Evolutionary conservation across 1,140 invertebrate species (phyloP).

Genomic region (Scaptomyza montana): DNA sequence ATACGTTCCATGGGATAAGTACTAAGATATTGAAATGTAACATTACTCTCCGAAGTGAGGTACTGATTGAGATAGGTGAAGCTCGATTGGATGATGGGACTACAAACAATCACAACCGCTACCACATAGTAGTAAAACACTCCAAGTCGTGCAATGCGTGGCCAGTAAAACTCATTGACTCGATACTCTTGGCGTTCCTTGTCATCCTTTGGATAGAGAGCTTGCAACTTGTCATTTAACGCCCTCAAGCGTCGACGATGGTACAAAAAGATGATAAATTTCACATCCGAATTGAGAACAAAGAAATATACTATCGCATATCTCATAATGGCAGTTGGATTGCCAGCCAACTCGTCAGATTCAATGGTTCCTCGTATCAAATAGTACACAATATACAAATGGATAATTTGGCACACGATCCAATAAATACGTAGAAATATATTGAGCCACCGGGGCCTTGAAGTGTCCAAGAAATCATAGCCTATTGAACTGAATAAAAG

Average conservation of each 20-base stretch:
- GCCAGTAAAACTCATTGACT: constrained; percentile 50
- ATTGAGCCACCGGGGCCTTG: constrained; percentile 31
- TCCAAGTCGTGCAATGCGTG: constrained; percentile 15
- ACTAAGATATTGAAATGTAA: constrained; percentile 32
- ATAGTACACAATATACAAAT: constrained; percentile 33
- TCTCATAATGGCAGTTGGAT: constrained; percentile 43
- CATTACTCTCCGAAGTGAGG: background rate
- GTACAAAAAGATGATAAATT: constrained; percentile 43
- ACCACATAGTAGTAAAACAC: constrained; percentile 44
- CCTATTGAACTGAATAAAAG: constrained; percentile 48
- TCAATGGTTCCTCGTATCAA: constrained; percentile 38
- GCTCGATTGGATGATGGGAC: constrained; percentile 28
- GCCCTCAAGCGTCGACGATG: constrained; percentile 13
- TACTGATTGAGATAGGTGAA: constrained; percentile 20
- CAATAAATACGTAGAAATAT: constrained; percentile 25
- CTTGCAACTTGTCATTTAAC: constrained; percentile 19
- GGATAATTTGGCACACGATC: constrained; percentile 25
- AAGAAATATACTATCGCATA: constrained; percentile 41
- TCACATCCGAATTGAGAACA: constrained; percentile 41
- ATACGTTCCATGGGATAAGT: constrained; percentile 39
- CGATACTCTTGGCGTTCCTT: constrained; percentile 6
- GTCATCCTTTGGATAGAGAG: constrained; percentile 33
- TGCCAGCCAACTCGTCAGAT: constrained; percentile 40
- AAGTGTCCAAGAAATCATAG: constrained; percentile 48
- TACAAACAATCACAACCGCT: constrained; percentile 5